These are phyloP conservation scores for Perizoma affinitatum DNA, from an alignment of 2,888 invertebrate genomes.

Conservation along the genomic window DNA sequence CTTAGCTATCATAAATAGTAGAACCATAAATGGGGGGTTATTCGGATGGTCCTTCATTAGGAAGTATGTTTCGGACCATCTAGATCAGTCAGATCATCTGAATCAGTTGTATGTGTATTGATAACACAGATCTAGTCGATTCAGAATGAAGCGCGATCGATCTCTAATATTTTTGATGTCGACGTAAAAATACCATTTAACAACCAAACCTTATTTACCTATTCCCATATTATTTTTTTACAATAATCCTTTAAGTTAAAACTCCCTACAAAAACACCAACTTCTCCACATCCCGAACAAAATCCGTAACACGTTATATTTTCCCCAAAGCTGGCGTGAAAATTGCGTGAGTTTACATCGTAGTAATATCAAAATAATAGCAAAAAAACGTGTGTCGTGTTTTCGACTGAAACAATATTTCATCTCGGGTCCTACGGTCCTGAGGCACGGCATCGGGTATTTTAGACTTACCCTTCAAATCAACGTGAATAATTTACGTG, in stretches of 20 bases:
- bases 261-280: conserved; percentile 17
- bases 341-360: conserved; percentile 52
- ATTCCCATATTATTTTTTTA: background rate
- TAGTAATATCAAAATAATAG: conserved; percentile 45
- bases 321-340: conserved; percentile 44
- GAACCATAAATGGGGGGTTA: no score
- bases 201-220: no score
- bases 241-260: conserved; percentile 15
- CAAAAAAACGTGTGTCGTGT: conserved; percentile 58
- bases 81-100: no score
- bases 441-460: conserved; percentile 57
- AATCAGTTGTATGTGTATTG: no score
- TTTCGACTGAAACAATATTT: conserved; percentile 66
- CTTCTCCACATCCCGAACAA: conserved; percentile 28
- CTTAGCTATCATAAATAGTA: no score
- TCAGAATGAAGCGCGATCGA: no score
- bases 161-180: no score
- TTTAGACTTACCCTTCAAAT: conserved; percentile 58
- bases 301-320: conserved; percentile 40
- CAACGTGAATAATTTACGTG: conserved; percentile 56
- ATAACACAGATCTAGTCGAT: no score
- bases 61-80: no score
- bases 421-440: conserved; percentile 60
- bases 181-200: no score
- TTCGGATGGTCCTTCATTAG: no score